phyloP scores from a whole-genome alignment of 2,888 invertebrate species.

The Acrobasis suavella region DNA sequence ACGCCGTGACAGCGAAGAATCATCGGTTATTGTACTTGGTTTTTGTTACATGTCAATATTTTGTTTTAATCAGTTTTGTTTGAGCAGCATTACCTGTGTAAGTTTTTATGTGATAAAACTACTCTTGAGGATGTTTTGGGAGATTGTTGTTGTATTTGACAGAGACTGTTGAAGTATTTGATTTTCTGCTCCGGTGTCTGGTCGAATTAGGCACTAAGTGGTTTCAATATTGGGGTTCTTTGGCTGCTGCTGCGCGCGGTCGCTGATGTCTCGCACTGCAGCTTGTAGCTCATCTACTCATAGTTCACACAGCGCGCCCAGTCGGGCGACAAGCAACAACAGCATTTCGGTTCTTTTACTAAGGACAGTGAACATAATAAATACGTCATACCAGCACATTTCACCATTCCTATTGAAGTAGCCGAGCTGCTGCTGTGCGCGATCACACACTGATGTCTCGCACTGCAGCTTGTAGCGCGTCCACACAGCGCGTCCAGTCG shows the following conservation, averaged over 20 bases:
- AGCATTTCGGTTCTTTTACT: conserved; percentile 68
- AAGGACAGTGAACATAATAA: no score
- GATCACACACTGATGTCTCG: conserved; percentile 61
- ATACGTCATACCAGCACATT: conserved; percentile 62
- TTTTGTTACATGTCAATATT: no score
- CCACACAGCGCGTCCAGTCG: conserved; percentile 66
- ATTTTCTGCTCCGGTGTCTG: no score
- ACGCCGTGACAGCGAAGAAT: neutral
- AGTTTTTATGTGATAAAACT: no score
- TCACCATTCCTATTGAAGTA: conserved; percentile 69
- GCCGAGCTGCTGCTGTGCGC: conserved; percentile 61
- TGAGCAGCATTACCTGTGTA: no score
- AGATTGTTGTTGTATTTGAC: no score
- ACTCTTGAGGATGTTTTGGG: no score
- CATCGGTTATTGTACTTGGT: no score
- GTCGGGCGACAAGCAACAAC: conserved; percentile 64
- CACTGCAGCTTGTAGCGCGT: conserved; percentile 61
- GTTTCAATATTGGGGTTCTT: no score
- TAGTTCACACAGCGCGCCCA: conserved; percentile 68
- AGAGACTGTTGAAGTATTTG: no score
- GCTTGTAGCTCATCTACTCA: conserved; percentile 63
- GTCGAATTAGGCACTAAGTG: no score
- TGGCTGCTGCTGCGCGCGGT: conserved; percentile 61
- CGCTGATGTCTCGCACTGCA: conserved; percentile 59
- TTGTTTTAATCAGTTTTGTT: no score